Evolutionary conservation across 2,888 invertebrate species (phyloP).

Genomic region (Tetramorium bicarinatum): DNA sequence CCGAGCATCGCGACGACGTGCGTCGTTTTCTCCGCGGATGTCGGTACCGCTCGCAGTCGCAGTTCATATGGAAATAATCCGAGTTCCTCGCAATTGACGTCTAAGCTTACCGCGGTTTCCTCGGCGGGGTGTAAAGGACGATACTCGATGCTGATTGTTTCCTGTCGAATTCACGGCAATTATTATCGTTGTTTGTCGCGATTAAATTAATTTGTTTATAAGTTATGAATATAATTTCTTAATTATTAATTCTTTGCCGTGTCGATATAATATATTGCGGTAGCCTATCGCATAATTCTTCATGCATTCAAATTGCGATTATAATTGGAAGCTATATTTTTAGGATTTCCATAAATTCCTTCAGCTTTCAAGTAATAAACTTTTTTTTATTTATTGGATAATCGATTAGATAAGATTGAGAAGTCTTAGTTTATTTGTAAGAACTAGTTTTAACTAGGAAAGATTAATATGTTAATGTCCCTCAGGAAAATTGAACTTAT

Average conservation of each 20-base stretch:
- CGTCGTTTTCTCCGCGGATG: conserved; percentile 72
- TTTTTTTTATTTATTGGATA: background rate
- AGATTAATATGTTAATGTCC: background rate
- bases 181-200: background rate
- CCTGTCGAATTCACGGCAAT: conserved; percentile 56
- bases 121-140: conserved; percentile 74
- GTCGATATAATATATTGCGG: background rate
- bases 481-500: background rate
- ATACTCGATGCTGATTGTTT: conserved; percentile 72
- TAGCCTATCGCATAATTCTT: background rate
- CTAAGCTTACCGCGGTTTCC: conserved; percentile 61
- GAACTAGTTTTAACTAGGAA: background rate
- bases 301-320: background rate
- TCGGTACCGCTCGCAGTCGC: conserved; percentile 71
- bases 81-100: conserved; percentile 70
- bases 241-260: background rate
- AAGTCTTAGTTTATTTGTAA: background rate
- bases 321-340: background rate
- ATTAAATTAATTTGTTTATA: background rate
- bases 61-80: conserved; percentile 79
- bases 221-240: background rate
- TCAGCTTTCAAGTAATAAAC: background rate
- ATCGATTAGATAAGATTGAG: background rate
- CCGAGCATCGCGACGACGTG: conserved; percentile 74
- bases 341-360: background rate